phyloP scores from a whole-genome alignment of 1,140 invertebrate species.

The Ceratina calcarata region DNA sequence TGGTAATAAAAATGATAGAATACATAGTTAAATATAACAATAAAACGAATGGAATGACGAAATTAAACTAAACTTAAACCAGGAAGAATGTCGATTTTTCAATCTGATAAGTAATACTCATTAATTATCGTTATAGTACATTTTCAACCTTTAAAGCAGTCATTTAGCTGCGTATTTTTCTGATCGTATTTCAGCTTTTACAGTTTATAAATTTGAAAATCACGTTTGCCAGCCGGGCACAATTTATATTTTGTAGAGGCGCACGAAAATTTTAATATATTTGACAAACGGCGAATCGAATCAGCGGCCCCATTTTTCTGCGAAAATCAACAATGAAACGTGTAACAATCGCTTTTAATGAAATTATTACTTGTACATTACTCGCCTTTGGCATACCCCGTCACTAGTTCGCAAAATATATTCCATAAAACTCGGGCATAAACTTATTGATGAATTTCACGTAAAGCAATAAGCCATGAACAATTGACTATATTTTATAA shows the following conservation, averaged over 20 bases:
- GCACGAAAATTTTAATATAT: neutral
- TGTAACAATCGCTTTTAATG: neutral
- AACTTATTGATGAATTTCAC: neutral
- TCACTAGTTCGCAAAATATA: neutral
- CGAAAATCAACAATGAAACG: neutral
- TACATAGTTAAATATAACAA: no score
- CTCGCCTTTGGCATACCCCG: neutral
- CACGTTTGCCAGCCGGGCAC: neutral
- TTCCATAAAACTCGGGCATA: neutral
- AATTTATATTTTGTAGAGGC: neutral
- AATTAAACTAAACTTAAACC: no score
- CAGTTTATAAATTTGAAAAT: neutral
- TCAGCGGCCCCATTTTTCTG: neutral
- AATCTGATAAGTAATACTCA: no score
- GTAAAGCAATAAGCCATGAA: no score
- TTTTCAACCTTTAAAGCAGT: no score
- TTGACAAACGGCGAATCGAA: neutral
- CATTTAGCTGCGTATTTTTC: no score
- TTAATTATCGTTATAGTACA: no score
- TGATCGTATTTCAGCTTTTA: neutral
- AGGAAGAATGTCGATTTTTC: no score
- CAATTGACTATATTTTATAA: neutral
- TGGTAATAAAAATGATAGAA: no score
- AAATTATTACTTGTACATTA: neutral
- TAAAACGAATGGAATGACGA: no score